These are phyloP conservation scores for Tauraco erythrolophus DNA, from an alignment of 2,113 vertebrate genomes.

Conservation along the genomic window DNA sequence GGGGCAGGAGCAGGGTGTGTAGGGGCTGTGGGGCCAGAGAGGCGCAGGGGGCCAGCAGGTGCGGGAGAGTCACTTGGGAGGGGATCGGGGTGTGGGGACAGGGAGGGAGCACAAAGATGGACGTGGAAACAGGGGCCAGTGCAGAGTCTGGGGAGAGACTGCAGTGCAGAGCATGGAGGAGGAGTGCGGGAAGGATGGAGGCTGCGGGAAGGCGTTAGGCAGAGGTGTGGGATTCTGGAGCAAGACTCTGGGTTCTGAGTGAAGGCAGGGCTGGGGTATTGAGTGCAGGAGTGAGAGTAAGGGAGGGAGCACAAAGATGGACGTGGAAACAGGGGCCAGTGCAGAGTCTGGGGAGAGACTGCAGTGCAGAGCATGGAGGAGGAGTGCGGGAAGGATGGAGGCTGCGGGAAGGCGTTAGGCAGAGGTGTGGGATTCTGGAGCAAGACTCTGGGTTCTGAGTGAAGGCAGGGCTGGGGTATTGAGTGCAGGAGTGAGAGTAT, in stretches of 20 bases:
- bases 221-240: background rate
- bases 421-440: background rate
- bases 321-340: rapidly evolving
- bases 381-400: rapidly evolving
- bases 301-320: background rate
- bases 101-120: background rate
- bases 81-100: background rate
- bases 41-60: no score
- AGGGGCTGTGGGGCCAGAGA: background rate
- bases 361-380: rapidly evolving
- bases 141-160: rapidly evolving
- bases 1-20: no score
- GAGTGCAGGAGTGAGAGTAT: background rate
- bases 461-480: background rate
- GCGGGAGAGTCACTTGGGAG: rapidly evolving
- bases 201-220: rapidly evolving
- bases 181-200: rapidly evolving
- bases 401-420: rapidly evolving
- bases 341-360: rapidly evolving
- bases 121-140: rapidly evolving
- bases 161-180: rapidly evolving
- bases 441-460: background rate
- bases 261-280: background rate
- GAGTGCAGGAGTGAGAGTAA: background rate
- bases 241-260: background rate